Conservation (phyloP, 2,113 vertebrate species). For the Rhinogobius similis region DNA sequence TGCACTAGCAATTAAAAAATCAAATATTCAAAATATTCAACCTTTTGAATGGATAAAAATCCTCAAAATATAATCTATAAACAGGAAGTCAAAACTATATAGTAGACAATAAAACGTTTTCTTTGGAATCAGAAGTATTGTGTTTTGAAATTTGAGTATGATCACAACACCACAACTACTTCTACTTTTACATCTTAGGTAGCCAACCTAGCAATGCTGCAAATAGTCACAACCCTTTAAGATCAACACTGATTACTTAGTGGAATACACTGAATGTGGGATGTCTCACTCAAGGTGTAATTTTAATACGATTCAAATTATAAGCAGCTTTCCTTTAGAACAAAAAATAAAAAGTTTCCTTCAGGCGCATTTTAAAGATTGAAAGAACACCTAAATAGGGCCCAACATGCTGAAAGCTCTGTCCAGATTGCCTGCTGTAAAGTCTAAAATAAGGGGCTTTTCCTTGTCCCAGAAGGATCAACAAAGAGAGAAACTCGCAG, state of each 20-base stretch:
- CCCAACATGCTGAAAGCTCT: neutral
- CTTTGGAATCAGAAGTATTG: too few species aligned
- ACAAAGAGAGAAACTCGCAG: constrained; percentile 3
- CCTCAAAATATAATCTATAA: too few species aligned
- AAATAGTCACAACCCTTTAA: too few species aligned
- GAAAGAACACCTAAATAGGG: neutral
- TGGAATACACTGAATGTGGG: neutral
- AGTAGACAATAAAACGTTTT: too few species aligned
- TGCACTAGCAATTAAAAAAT: too few species aligned
- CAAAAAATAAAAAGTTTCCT: neutral
- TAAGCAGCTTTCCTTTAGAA: neutral
- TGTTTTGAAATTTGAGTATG: too few species aligned
- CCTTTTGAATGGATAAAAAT: too few species aligned
- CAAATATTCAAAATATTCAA: too few species aligned
- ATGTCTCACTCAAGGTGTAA: neutral
- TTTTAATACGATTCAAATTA: neutral
- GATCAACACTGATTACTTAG: neutral
- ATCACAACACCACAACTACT: too few species aligned
- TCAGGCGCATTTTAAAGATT: neutral
- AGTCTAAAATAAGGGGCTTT: neutral
- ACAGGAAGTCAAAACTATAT: too few species aligned
- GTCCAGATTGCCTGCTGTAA: neutral
- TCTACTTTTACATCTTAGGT: too few species aligned
- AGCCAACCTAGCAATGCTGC: too few species aligned
- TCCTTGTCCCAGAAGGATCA: constrained; percentile 6